phyloP scores from a whole-genome alignment of 2,888 invertebrate genomes.

The Tromatobia lineatoria region DNA sequence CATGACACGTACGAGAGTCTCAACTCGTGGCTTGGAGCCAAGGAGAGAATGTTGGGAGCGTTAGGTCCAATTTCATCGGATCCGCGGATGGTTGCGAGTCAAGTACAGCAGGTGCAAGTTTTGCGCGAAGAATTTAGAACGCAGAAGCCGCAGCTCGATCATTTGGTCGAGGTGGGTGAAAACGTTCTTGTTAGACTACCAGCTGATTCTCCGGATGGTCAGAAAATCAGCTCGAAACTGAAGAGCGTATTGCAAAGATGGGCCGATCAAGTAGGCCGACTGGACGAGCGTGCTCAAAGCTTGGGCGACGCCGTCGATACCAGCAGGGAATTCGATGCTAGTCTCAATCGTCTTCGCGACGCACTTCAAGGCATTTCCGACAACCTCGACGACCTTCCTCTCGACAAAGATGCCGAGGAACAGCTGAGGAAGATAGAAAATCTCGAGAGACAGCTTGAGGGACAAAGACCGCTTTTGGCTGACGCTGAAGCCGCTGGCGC shows the following conservation, averaged over 20 bases:
- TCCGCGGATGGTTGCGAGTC: constrained; percentile 97
- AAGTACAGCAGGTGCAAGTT: constrained; percentile 96
- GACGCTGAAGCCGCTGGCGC: constrained; percentile 97
- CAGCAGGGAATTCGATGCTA: constrained; percentile 96
- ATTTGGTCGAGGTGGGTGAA: constrained; percentile 93
- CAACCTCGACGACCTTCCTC: constrained; percentile 93
- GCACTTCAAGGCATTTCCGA: constrained; percentile 96
- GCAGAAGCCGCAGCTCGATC: constrained; percentile 95
- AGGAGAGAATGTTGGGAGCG: constrained; percentile 98
- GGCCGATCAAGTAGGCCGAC: constrained; percentile 91
- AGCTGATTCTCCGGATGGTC: constrained; percentile 88
- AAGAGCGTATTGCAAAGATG: constrained; percentile 91
- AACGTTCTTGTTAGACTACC: constrained; percentile 89
- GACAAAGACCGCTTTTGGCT: constrained; percentile 94
- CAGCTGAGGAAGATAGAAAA: constrained; percentile 95
- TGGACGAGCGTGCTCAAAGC: constrained; percentile 95
- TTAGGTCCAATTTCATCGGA: constrained; percentile 98
- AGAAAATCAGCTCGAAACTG: constrained; percentile 90
- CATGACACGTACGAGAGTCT: constrained; percentile 95
- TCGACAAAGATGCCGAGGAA: constrained; percentile 94
- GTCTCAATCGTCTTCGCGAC: constrained; percentile 92
- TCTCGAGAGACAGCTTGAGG: constrained; percentile 95
- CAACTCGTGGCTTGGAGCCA: constrained; percentile 95
- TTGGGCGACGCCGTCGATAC: constrained; percentile 97
- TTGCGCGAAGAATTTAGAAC: constrained; percentile 97